Evolutionary conservation across 2,888 invertebrate genomes (phyloP), one percentile per base, ranked within the genome.

Genomic region (Drosophila histrio): DNA sequence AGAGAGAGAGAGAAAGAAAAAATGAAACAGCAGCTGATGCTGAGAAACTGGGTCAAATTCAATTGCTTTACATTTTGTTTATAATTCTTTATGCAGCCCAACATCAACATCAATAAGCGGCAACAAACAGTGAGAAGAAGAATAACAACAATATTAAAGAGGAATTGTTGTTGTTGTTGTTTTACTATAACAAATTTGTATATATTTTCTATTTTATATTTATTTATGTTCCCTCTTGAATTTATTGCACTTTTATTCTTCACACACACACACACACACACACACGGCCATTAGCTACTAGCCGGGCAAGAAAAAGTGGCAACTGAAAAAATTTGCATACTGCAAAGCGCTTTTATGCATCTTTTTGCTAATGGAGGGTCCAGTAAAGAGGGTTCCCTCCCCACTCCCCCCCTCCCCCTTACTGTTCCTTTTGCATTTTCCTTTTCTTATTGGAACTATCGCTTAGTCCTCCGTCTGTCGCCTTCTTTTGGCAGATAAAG

Each of bases 181-280:
- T 70, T 58, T 71, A 67, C 59, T 44, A 46, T 65, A 82, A 63
- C 46, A 69, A 77, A 60, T 70, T 70, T 62, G 59, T n/a, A n/a
- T n/a, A n/a, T n/a, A n/a, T n/a, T n/a, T n/a, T n/a, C n/a, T n/a
- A n/a, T n/a, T n/a, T 44, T 76, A 46, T 66, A 80, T 66, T 60
- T 77, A 77, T 77, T 77, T 77, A 72, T 77, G 58, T 53, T 63
- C 67, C 57, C 73, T 59, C 80, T 73, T 64, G 81, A 79, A 88
- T 88, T 83, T 83, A 88, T 88, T 87, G 88, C 88, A 84, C 74
- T 77, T 88, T 88, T 83, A 79, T 85, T 56, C 68, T 56, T 54
- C 54, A 68, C 47, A 63, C 60, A 26, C 28, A 44, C 53, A 64
- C 32, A 39, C 32, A 46, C 47, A 54, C 44, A 19, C 34, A 49